Conservation (phyloP, 2,797 vertebrate genomes). For the Hephaestus fuliginosus region DNA sequence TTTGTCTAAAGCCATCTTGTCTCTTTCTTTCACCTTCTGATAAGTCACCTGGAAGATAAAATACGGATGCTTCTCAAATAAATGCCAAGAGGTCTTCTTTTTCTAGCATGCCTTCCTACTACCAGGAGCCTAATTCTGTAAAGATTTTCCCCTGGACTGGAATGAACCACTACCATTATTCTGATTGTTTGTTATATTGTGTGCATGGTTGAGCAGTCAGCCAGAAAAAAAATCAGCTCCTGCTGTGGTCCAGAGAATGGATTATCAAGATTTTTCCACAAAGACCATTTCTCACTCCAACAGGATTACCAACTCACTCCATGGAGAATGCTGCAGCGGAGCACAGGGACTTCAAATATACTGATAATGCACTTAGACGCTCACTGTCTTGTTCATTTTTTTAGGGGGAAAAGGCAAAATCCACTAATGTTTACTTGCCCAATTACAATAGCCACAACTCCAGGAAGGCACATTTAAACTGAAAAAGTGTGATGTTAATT, state of each 20-base stretch:
- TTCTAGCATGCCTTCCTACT: slow-evolving; percentile 13
- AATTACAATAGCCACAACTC: slow-evolving; percentile 64
- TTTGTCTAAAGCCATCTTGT: background rate
- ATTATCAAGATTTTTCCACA: slow-evolving; percentile 52
- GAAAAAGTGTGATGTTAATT: slow-evolving; percentile 72
- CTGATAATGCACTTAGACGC: slow-evolving; percentile 34
- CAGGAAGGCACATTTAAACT: slow-evolving; percentile 56
- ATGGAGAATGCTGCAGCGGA: slow-evolving; percentile 22
- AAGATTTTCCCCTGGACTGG: slow-evolving; percentile 23
- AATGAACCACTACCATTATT: slow-evolving; percentile 18
- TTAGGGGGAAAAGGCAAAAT: slow-evolving; percentile 44
- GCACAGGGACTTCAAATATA: slow-evolving; percentile 21
- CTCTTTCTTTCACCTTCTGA: slow-evolving; percentile 6
- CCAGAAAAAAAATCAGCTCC: slow-evolving; percentile 13
- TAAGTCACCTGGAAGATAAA: slow-evolving; percentile 23
- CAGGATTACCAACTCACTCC: slow-evolving; percentile 26
- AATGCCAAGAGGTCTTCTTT: background rate
- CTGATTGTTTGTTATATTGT: slow-evolving; percentile 22
- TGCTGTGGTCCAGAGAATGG: slow-evolving; percentile 41
- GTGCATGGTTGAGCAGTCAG: slow-evolving; percentile 31
- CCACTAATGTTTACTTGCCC: slow-evolving; percentile 61
- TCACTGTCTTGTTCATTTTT: slow-evolving; percentile 37
- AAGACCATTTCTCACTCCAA: slow-evolving; percentile 40
- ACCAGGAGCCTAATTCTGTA: slow-evolving; percentile 8
- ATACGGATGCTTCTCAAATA: slow-evolving; percentile 48